A percentile compares a stretch with the other conserved stretches of the same genome.
phyloP scores from a whole-genome alignment of 2,888 invertebrate genomes.

The Caenorhabditis angaria region DNA sequence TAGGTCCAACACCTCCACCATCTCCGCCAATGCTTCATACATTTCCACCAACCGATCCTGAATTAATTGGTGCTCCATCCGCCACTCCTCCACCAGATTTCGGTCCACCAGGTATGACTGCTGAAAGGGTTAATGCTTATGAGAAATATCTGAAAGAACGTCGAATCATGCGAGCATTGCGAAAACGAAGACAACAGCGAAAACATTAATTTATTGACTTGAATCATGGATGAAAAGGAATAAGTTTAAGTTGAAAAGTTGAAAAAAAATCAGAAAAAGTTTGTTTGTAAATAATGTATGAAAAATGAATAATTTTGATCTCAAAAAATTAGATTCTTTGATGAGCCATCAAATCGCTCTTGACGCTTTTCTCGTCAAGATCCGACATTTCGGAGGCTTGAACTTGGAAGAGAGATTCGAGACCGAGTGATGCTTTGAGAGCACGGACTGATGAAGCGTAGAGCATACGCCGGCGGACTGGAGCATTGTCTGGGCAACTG shows the following conservation, averaged over 20 bases:
- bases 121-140: constrained; percentile 12
- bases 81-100: constrained; percentile 43
- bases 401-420: constrained; percentile 71
- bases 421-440: constrained; percentile 71
- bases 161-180: constrained; percentile 27
- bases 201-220: neutral
- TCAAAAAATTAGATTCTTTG: constrained; percentile 61
- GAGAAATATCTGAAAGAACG: constrained; percentile 36
- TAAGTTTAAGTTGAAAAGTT: neutral
- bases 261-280: neutral
- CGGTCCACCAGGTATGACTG: constrained; percentile 43
- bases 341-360: constrained; percentile 71
- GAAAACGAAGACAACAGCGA: constrained; percentile 22
- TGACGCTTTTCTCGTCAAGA: constrained; percentile 72
- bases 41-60: neutral
- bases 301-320: neutral
- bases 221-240: neutral
- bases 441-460: constrained; percentile 72
- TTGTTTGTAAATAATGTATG: neutral
- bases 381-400: constrained; percentile 72
- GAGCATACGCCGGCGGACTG: constrained; percentile 72
- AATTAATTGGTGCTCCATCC: constrained; percentile 42
- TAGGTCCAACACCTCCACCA: constrained; percentile 38
- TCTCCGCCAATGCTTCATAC: constrained; percentile 31
- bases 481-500: constrained; percentile 72